Percentiles rank a stretch among this genome's conserved stretches.
phyloP scores from a whole-genome alignment of 2,888 invertebrate genomes.

The Drosophila aldrichi region DNA sequence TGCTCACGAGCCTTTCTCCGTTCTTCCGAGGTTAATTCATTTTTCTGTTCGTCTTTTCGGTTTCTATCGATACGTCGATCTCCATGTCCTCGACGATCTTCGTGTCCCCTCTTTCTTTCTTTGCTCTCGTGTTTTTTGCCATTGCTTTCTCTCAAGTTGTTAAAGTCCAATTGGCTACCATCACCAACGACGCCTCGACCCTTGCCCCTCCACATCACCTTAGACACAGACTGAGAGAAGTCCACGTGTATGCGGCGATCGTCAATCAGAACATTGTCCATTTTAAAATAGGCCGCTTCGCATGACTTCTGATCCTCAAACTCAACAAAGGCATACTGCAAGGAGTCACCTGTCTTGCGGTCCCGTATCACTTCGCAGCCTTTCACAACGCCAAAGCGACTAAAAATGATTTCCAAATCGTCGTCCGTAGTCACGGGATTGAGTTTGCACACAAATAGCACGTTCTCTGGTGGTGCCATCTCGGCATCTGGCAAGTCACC shows the following conservation, averaged over 20 bases:
- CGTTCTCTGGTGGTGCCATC: constrained; percentile 99
- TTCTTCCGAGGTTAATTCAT: constrained; percentile 54
- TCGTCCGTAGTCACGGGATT: constrained; percentile 99
- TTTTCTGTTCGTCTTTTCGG: constrained; percentile 17
- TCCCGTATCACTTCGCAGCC: constrained; percentile 98
- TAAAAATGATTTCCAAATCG: constrained; percentile 98
- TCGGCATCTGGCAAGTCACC: constrained; percentile 99
- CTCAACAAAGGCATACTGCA: constrained; percentile 99
- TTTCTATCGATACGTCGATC: constrained; percentile 11
- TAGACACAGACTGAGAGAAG: constrained; percentile 99
- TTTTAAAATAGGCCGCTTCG: constrained; percentile 99
- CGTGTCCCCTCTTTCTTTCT: not conserved
- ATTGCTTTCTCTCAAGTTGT: constrained; percentile 65
- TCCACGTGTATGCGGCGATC: constrained; percentile 99
- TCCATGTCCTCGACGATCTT: not conserved
- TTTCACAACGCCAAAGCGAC: constrained; percentile 96
- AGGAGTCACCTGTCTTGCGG: constrained; percentile 95
- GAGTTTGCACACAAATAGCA: constrained; percentile 99
- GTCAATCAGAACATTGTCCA: constrained; percentile 99
- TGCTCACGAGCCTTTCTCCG: constrained; percentile 68
- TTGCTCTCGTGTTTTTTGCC: constrained; percentile 16
- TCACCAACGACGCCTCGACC: constrained; percentile 89
- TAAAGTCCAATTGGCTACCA: constrained; percentile 77
- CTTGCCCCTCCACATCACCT: constrained; percentile 95
- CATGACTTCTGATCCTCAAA: constrained; percentile 96